Evolutionary conservation across 1,140 invertebrate species (phyloP), one percentile per base, ranked within the genome.

Genomic region (Drosophila lini): DNA sequence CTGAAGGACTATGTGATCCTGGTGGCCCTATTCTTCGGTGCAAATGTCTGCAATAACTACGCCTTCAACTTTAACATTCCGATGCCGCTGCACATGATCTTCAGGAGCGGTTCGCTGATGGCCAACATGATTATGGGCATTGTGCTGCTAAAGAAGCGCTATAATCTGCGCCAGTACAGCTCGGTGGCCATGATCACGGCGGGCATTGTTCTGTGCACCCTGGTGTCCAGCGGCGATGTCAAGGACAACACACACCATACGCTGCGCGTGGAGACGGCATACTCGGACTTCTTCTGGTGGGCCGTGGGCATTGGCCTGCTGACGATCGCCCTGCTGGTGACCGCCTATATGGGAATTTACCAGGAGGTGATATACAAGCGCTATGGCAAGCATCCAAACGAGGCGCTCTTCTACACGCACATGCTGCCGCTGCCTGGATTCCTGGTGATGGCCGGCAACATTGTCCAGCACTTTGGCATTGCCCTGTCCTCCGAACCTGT

Each of bases 31-130:
- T 99, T 99, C 93, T 99, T 99, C 92, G 91, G 97, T 4, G 95
- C 96, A 5, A 99, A 97, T 93, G 96, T 99, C 5, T 95, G 96
- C 25, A 99, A 99, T 92, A 99, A 99, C 93, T 98, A 98, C 93
- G 98, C 98, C 0, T 97, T 99, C 81, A 96, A 97, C 91, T 99
- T 98, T 88, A 98, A 99, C 90, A 98, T 99, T 89, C 96, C 98
- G 0, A 98, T 99, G 95, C 98, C 99, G 10, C 93, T 99, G 6
- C 98, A 99, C 92, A 99, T 99, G 96, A 99, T 99, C 91, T 99
- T 99, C 92, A 94, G 98, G 94, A 96, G 98, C 40, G 98, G 98
- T 7, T 99, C 98, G 36, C 93, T 99, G 25, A 97, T 99, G 93
- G 97, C 98, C 1, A 99, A 98, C 93, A 97, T 99, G 96, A 95